These are phyloP conservation scores for Timandra comae DNA, from an alignment of 2,888 invertebrate genomes.

Conservation along the genomic window DNA sequence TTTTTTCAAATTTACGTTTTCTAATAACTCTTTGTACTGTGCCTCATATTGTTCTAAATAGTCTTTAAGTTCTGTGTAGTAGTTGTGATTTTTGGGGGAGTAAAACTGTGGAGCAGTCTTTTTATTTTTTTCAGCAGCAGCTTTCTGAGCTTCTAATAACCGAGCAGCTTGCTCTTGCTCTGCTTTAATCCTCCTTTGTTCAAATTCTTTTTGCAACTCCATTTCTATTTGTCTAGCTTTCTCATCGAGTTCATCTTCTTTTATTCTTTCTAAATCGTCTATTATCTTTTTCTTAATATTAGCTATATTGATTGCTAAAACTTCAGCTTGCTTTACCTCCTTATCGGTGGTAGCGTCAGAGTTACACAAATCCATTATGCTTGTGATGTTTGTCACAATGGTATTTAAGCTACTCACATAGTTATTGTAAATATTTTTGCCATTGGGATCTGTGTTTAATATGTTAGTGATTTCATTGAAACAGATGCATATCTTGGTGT, in stretches of 20 bases:
- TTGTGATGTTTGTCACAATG: constrained; percentile 57
- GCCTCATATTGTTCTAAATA: constrained; percentile 77
- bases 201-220: constrained; percentile 37
- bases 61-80: constrained; percentile 75
- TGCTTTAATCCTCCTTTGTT: constrained; percentile 46
- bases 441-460: constrained; percentile 57
- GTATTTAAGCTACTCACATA: constrained; percentile 53
- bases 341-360: constrained; percentile 58
- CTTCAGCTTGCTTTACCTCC: constrained; percentile 75
- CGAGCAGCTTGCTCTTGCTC: constrained; percentile 30
- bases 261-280: constrained; percentile 45
- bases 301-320: constrained; percentile 63
- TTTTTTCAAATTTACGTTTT: constrained; percentile 80
- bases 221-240: constrained; percentile 44
- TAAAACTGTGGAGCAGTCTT: constrained; percentile 60
- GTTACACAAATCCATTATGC: constrained; percentile 63
- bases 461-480: constrained; percentile 73
- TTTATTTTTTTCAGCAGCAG: constrained; percentile 23
- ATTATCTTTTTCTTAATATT: constrained; percentile 61
- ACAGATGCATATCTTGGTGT: constrained; percentile 72
- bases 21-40: constrained; percentile 76
- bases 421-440: constrained; percentile 58
- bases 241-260: constrained; percentile 35
- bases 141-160: constrained; percentile 24
- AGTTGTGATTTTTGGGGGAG: constrained; percentile 62